Evolutionary conservation across 1,140 invertebrate genomes (phyloP), one percentile per base, ranked within the genome.

Genomic region (Amyelois transitella): DNA sequence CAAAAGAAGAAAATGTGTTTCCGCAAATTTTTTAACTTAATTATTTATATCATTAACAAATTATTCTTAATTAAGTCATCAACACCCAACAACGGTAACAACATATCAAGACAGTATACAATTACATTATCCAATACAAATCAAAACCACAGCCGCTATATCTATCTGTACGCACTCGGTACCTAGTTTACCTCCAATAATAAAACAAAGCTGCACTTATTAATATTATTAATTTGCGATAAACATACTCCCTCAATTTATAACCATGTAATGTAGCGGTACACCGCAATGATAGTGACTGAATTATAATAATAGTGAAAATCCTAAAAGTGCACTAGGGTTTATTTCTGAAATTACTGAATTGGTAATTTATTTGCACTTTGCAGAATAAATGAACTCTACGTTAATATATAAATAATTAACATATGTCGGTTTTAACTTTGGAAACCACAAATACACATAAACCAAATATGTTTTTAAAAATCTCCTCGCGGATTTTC

Each of bases 181-280:
- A 28, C 7, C 7, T 14, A 14, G n/a, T 8, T 38, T 4, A 38
- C 32, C 32, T 14, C 5, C 8, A 14, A 12, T 28, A 44, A 44
- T 19, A 44, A 44, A n/a, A n/a, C 17, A 44, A 19, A 12, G 43
- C 1, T 49, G 47, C 20, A 22, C 24, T 18, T 55, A 49, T 49
- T 49, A 55, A 28, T 21, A 48, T 8, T 38, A 55, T 20, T 21
- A 48, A 48, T 21, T 48, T 54, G 25, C 52, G 43, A 59, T 59
- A 63, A 59, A 64, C 25, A 48, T 53, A 56, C 53, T 60, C 62
- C 64, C 60, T 64, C 55, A 51, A 63, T 63, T 62, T 24, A 55
- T 58, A 58, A 60, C 55, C 59, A 57, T 57, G 55, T 64, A 64
- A 64, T 64, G 58, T 55, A 59, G 61, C 58, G 65, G 65, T 68